Conservation (phyloP, 2,888 invertebrate genomes). For the Podabrus alpinus region DNA sequence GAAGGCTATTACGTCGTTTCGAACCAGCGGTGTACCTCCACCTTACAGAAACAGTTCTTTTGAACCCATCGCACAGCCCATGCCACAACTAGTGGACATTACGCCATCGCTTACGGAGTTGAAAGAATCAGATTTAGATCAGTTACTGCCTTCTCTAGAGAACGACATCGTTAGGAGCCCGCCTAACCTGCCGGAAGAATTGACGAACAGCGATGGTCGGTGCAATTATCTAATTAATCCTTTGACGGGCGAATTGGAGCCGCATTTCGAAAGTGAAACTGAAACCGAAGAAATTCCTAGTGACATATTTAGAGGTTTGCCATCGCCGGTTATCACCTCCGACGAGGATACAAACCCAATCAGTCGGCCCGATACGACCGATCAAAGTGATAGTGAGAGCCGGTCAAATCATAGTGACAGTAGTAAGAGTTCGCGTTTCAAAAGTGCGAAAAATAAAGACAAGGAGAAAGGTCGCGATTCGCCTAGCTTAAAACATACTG, state of each 20-base stretch:
- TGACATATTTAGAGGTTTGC: slow-evolving; percentile 53
- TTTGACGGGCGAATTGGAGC: slow-evolving; percentile 83
- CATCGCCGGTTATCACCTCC: slow-evolving; percentile 54
- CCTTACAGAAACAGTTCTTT: slow-evolving; percentile 28
- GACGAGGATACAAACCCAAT: slow-evolving; percentile 65
- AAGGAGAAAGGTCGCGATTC: slow-evolving; percentile 49
- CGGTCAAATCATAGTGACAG: slow-evolving; percentile 48
- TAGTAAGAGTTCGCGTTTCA: slow-evolving; percentile 43
- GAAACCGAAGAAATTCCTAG: slow-evolving; percentile 52
- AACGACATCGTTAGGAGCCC: slow-evolving; percentile 61
- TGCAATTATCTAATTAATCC: slow-evolving; percentile 89
- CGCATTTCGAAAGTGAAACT: slow-evolving; percentile 67
- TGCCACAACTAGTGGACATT: slow-evolving; percentile 47
- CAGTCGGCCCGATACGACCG: slow-evolving; percentile 55
- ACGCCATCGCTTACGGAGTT: slow-evolving; percentile 54
- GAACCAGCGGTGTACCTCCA: slow-evolving; percentile 45
- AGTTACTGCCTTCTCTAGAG: slow-evolving; percentile 64
- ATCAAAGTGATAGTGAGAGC: slow-evolving; percentile 54
- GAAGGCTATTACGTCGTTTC: slow-evolving; percentile 54
- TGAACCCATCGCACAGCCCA: slow-evolving; percentile 43
- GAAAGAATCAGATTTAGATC: slow-evolving; percentile 63
- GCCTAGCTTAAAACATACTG: slow-evolving; percentile 57
- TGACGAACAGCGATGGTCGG: slow-evolving; percentile 66
- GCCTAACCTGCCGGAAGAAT: slow-evolving; percentile 59
- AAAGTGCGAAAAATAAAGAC: slow-evolving; percentile 36